These are phyloP conservation scores for zebrafish (Danio rerio) DNA, from an alignment of 2,113 vertebrate genomes.

Conservation along the genomic window DNA sequence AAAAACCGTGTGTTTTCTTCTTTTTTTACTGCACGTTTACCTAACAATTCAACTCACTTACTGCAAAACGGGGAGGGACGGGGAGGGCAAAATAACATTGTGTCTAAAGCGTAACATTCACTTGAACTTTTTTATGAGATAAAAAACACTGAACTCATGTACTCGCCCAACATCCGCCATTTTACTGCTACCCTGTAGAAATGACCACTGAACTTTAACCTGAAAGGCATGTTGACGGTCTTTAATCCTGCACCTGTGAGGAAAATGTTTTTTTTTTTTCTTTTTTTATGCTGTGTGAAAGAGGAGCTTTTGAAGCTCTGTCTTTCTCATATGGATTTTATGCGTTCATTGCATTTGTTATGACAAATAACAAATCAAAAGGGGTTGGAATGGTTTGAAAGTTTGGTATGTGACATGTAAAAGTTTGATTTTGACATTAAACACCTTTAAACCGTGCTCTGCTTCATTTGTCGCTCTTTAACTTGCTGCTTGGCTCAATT, in stretches of 20 bases:
- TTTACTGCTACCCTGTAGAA: slow-evolving; percentile 69
- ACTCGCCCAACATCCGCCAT: slow-evolving; percentile 31
- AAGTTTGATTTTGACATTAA: slow-evolving; percentile 84
- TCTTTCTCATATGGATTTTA: slow-evolving; percentile 68
- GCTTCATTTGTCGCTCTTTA: neutral
- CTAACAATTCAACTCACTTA: slow-evolving; percentile 69
- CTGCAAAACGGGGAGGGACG: slow-evolving; percentile 61
- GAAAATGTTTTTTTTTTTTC: slow-evolving; percentile 62
- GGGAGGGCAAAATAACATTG: slow-evolving; percentile 33
- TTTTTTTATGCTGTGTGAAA: slow-evolving; percentile 55
- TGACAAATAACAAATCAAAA: slow-evolving; percentile 61
- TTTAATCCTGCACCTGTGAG: slow-evolving; percentile 78
- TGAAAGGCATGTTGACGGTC: slow-evolving; percentile 79
- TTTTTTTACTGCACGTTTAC: slow-evolving; percentile 81
- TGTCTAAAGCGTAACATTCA: slow-evolving; percentile 46
- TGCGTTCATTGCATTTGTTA: slow-evolving; percentile 77
- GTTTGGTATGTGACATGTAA: slow-evolving; percentile 80
- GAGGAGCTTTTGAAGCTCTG: slow-evolving; percentile 64
- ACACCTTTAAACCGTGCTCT: slow-evolving; percentile 69
- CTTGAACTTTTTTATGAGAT: slow-evolving; percentile 45
- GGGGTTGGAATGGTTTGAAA: slow-evolving; percentile 62
- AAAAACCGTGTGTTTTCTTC: slow-evolving; percentile 63
- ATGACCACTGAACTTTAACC: slow-evolving; percentile 71
- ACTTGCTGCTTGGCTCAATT: neutral
- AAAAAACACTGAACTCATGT: slow-evolving; percentile 42